These are phyloP conservation scores for Meteorus colon DNA, from an alignment of 2,888 invertebrate species.

Conservation along the genomic window DNA sequence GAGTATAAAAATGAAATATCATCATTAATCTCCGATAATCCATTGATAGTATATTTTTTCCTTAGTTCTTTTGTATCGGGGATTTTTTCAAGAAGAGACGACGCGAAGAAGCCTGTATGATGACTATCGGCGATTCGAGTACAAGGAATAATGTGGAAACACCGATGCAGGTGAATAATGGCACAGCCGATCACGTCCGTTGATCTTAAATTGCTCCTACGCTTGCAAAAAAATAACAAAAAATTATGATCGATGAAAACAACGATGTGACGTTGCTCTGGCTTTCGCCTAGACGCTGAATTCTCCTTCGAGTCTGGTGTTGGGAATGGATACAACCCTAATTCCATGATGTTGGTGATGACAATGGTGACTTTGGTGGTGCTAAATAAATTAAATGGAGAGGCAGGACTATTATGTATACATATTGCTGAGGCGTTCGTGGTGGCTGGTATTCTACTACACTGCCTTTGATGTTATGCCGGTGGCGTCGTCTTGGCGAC, in stretches of 20 bases:
- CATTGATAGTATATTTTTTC: constrained; percentile 19
- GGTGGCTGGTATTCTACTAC: constrained; percentile 24
- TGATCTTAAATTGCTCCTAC: constrained; percentile 57
- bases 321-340: constrained; percentile 14
- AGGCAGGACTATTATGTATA: background rate
- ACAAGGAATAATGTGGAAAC: constrained; percentile 62
- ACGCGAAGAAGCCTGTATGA: background rate
- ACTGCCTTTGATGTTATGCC: constrained; percentile 10
- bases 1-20: background rate
- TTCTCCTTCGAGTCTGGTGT: constrained; percentile 39
- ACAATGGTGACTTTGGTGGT: constrained; percentile 16
- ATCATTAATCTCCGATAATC: background rate
- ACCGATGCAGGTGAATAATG: constrained; percentile 72
- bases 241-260: constrained; percentile 31
- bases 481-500: constrained; percentile 23
- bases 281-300: constrained; percentile 50
- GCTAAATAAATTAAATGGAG: background rate
- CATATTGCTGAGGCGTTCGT: background rate
- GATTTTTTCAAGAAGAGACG: constrained; percentile 63
- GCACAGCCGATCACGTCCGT: constrained; percentile 68
- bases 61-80: constrained; percentile 63
- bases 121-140: background rate
- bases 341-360: constrained; percentile 1
- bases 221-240: constrained; percentile 41
- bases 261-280: constrained; percentile 50